Evolutionary conservation across 2,888 invertebrate genomes (phyloP), one percentile per base, ranked within the genome.

Genomic region (Trilocha varians): DNA sequence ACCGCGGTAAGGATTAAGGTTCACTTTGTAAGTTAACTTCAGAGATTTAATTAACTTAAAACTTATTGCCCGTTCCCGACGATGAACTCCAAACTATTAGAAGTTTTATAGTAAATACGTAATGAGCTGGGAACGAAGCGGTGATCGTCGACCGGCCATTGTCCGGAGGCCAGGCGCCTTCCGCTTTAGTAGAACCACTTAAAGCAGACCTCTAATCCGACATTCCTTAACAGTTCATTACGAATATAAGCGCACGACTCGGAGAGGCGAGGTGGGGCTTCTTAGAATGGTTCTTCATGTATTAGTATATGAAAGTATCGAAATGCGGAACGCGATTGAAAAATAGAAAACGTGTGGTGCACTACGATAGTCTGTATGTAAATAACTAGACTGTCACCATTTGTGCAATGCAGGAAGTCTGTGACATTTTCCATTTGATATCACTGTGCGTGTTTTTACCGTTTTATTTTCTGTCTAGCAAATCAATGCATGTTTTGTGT

Each of bases 281-380:
- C 32, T 46, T 54, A 57, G 34, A 45, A 50, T 73, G 71, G 79
- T 59, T 53, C 42, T 51, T 51, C 55, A 61, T 66, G 59, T 67
- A 65, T 73, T 74, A 69, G 69, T 74, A 64, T 72, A 80, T 69
- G 76, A 80, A 82, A 79, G 75, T 79, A 82, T 76, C 67, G 78
- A 83, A 80, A 82, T 75, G 78, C 77, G 78, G 78, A 83, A 80
- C 73, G 74, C 66, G 75, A 78, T 79, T 79, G 78, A 80, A 80
- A 83, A 83, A 78, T 78, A 76, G 77, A 79, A 80, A 83, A 70
- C 70, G 69, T 70, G 64, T 68, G 59, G 59, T 56, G 51, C 52
- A 50, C 58, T 57, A 52, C 59, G 50, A 53, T 65, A 65, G 59
- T 65, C 67, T 65, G 61, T 60, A 74, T 71, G 69, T 71, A 68